Conservation (phyloP, 2,113 vertebrate genomes). For the Aldabrachelys gigantea region DNA sequence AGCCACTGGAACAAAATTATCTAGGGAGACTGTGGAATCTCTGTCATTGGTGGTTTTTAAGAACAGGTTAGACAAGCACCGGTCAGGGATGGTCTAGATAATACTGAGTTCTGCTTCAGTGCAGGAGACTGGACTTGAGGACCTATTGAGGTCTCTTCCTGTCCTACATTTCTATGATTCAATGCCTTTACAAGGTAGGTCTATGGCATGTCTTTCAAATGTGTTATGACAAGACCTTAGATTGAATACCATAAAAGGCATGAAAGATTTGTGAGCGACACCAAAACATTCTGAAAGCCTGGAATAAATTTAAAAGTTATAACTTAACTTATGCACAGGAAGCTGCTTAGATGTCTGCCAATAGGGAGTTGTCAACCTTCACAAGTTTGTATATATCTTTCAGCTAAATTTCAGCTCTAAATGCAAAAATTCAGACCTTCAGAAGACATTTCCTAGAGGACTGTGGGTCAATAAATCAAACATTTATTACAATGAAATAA, state of each 20-base stretch:
- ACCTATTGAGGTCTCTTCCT: too few species aligned
- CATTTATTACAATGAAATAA: not conserved
- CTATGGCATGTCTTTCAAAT: not conserved
- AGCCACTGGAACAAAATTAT: too few species aligned
- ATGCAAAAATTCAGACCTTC: not conserved
- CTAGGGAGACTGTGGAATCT: too few species aligned
- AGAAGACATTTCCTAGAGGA: not conserved
- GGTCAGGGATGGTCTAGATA: too few species aligned
- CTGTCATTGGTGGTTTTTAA: too few species aligned
- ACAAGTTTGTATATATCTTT: not conserved
- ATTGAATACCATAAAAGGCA: not conserved
- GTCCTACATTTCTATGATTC: not conserved
- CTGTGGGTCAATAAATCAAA: slow-evolving; percentile 3
- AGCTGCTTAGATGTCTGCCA: not conserved
- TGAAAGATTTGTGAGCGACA: not conserved
- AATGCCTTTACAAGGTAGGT: not conserved
- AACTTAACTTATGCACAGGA: not conserved
- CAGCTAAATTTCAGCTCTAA: not conserved
- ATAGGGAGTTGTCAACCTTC: not conserved
- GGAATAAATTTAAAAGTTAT: too few species aligned
- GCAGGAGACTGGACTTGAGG: too few species aligned
- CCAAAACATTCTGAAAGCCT: not conserved
- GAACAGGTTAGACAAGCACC: too few species aligned
- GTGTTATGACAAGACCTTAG: not conserved
- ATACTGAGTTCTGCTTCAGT: too few species aligned